Conservation (phyloP, 2,797 vertebrate species). For the Bufotes viridis region DNA sequence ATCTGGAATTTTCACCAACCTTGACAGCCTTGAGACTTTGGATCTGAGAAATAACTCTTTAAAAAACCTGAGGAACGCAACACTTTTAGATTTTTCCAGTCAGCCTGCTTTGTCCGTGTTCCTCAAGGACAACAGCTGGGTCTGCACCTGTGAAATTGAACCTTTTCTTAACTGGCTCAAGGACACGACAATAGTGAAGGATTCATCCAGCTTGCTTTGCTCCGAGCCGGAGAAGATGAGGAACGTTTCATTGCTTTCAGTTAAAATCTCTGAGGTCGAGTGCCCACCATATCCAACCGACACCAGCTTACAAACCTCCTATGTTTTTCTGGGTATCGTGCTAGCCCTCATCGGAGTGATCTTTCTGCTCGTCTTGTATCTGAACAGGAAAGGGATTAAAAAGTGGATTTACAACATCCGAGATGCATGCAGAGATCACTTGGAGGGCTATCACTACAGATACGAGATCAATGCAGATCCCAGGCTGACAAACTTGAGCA, state of each 20-base stretch:
- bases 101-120: constrained; percentile 73
- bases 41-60: constrained; percentile 87
- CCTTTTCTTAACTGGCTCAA: constrained; percentile 86
- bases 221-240: constrained; percentile 75
- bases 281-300: constrained; percentile 74
- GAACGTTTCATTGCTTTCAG: constrained; percentile 74
- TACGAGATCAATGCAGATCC: constrained; percentile 96
- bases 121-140: constrained; percentile 85
- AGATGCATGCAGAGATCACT: constrained; percentile 97
- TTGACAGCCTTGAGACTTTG: constrained; percentile 75
- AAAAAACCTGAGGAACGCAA: constrained; percentile 73
- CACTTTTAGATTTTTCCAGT: constrained; percentile 74
- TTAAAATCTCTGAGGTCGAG: constrained; percentile 75
- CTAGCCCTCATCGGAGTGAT: constrained; percentile 95
- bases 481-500: constrained; percentile 90
- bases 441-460: constrained; percentile 99
- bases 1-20: constrained; percentile 75
- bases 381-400: constrained; percentile 98
- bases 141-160: constrained; percentile 84
- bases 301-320: constrained; percentile 90
- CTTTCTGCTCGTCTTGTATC: constrained; percentile 95
- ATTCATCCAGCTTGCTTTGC: constrained; percentile 79
- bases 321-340: constrained; percentile 94
- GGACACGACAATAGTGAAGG: constrained; percentile 76
- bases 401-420: constrained; percentile 97